Conservation (phyloP, 1,140 invertebrate species). For the Eriocheir sinensis region DNA sequence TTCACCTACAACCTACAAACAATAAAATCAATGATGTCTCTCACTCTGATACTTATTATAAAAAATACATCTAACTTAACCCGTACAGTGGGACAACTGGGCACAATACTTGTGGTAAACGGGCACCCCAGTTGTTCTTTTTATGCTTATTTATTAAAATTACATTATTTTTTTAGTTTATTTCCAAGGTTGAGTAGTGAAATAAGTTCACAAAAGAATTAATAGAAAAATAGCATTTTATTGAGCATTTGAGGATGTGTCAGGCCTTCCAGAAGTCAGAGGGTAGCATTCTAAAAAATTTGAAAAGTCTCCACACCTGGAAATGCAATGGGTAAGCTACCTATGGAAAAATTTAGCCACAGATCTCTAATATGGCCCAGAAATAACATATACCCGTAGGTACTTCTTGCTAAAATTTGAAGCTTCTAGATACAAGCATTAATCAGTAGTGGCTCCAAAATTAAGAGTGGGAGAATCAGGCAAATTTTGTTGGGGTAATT, state of each 20-base stretch:
- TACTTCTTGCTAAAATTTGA: slow-evolving; percentile 2
- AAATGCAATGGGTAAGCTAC: background rate
- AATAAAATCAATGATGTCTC: background rate
- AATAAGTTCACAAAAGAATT: background rate
- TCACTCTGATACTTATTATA: no score
- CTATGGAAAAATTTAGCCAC: no score
- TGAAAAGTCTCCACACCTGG: background rate
- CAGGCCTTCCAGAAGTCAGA: slow-evolving; percentile 20
- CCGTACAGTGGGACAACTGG: no score
- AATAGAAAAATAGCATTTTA: background rate
- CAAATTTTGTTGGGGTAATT: background rate
- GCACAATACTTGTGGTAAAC: no score
- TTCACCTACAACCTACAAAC: background rate
- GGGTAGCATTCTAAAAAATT: no score
- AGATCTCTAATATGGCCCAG: background rate
- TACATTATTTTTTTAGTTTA: background rate
- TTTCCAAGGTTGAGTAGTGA: slow-evolving; percentile 1
- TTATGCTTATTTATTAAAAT: background rate
- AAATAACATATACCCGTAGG: background rate
- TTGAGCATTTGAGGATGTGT: background rate
- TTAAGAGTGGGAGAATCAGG: slow-evolving; percentile 8
- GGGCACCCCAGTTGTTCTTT: background rate
- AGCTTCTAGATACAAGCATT: slow-evolving; percentile 25
- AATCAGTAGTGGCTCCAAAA: slow-evolving; percentile 12
- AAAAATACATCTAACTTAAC: no score